Evolutionary conservation across 2,797 vertebrate species (phyloP).

Genomic region (Thamnophis elegans): DNA sequence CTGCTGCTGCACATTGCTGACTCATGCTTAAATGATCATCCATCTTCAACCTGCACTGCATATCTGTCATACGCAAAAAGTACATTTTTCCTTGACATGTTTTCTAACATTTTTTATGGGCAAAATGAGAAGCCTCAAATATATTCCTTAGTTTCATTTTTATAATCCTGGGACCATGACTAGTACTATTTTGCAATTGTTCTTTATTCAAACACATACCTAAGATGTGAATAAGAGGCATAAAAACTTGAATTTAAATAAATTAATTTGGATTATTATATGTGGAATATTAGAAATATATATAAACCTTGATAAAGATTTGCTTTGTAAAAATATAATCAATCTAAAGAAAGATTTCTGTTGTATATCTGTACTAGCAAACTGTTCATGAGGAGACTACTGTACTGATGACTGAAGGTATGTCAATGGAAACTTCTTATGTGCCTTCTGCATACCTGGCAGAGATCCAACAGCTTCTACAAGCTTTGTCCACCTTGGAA

Average conservation of each 20-base stretch:
- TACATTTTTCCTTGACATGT: background rate
- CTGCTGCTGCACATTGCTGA: background rate
- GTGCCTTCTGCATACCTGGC: conserved; percentile 81
- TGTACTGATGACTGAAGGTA: conserved; percentile 68
- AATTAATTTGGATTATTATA: background rate
- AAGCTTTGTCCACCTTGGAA: conserved; percentile 86
- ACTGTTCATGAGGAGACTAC: conserved; percentile 75
- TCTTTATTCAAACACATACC: background rate
- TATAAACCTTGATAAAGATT: background rate
- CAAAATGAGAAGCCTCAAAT: background rate
- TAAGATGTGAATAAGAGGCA: background rate
- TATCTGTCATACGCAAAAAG: background rate
- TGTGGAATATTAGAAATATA: background rate
- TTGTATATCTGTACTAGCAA: conserved; percentile 78
- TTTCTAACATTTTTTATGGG: background rate
- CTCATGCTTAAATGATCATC: background rate
- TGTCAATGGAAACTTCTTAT: conserved; percentile 75
- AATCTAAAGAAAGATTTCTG: conserved; percentile 69
- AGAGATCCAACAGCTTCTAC: conserved; percentile 85
- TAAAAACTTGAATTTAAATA: background rate
- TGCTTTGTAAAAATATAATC: conserved; percentile 22
- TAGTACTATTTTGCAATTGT: background rate
- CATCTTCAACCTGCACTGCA: background rate
- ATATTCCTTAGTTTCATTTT: background rate
- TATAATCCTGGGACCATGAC: background rate